phyloP scores from a whole-genome alignment of 2,113 vertebrate species.

The Panthera tigris region DNA sequence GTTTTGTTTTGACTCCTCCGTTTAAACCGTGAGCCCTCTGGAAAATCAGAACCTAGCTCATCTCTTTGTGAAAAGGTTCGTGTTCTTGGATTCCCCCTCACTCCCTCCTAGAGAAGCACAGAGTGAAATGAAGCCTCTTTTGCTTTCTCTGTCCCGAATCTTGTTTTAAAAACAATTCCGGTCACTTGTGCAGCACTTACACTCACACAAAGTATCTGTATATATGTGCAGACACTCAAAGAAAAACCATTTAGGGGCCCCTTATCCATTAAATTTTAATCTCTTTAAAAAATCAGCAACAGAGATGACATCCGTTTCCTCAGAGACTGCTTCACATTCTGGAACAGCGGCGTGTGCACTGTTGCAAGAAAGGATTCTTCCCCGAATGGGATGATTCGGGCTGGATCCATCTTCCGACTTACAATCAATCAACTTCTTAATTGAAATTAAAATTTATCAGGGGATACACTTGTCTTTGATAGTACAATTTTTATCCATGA shows the following conservation, averaged over 20 bases:
- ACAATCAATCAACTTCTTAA: neutral
- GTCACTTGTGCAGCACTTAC: neutral
- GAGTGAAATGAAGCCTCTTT: neutral
- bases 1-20: neutral
- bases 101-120: neutral
- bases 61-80: neutral
- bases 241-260: neutral
- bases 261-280: neutral
- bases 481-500: neutral
- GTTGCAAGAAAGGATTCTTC: neutral
- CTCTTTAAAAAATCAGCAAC: neutral
- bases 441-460: neutral
- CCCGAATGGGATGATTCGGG: neutral
- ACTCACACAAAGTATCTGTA: neutral
- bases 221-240: neutral
- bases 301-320: neutral
- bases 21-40: neutral
- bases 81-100: neutral
- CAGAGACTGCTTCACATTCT: neutral
- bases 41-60: neutral
- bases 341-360: accelerated
- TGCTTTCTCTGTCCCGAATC: neutral
- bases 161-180: neutral
- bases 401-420: neutral
- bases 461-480: neutral